These are phyloP conservation scores for Noctua janthina DNA, from an alignment of 2,888 invertebrate species.

Conservation along the genomic window DNA sequence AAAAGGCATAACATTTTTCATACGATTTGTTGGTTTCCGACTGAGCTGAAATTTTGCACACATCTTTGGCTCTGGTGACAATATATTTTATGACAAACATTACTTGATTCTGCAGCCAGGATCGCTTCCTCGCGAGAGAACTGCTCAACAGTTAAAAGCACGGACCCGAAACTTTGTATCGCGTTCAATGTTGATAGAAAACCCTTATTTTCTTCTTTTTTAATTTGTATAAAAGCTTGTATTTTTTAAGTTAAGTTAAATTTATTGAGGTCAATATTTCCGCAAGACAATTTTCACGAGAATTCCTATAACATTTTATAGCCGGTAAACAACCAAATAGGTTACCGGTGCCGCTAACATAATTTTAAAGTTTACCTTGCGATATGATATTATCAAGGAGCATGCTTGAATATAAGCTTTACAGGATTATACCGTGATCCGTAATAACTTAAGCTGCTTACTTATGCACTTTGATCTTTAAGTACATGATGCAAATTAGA, in stretches of 20 bases:
- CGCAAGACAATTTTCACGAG: not conserved
- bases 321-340: not conserved
- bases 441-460: conserved; percentile 5
- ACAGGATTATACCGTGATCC: conserved; percentile 11
- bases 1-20: not conserved
- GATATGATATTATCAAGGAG: conserved; percentile 3
- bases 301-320: not conserved
- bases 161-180: not conserved
- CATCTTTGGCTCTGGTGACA: not conserved
- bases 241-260: not conserved
- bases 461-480: conserved; percentile 13
- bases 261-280: not conserved
- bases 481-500: not conserved
- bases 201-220: not conserved
- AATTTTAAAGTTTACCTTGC: not conserved
- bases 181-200: not conserved
- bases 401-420: conserved; percentile 12
- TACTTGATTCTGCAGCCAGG: not conserved
- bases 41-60: not conserved
- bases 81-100: not conserved
- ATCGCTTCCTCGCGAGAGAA: not conserved
- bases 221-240: not conserved
- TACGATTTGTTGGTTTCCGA: not conserved
- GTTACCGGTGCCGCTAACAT: not conserved
- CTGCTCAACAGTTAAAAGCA: not conserved